Percentiles rank a stretch among this genome's conserved stretches.
These are phyloP conservation scores for Rhingia campestris DNA, from an alignment of 2,888 invertebrate genomes.

Conservation along the genomic window DNA sequence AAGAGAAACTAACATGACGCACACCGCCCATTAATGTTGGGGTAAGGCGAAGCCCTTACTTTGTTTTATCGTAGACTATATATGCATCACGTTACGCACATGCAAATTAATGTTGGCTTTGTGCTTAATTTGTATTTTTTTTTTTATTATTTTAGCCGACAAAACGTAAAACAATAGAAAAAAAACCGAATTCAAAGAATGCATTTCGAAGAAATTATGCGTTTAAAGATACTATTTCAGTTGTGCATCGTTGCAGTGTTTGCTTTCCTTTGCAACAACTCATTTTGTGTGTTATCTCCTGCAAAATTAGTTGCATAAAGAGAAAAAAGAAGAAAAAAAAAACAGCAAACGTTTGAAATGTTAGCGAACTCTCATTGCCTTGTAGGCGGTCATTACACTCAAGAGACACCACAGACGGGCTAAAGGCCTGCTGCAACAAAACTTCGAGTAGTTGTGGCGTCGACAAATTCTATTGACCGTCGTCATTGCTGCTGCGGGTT, in stretches of 20 bases:
- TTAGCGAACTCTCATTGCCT: slow-evolving; percentile 72
- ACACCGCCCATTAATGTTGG: neutral
- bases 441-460: slow-evolving; percentile 13
- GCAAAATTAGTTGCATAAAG: slow-evolving; percentile 61
- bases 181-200: slow-evolving; percentile 8
- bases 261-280: slow-evolving; percentile 19
- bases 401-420: slow-evolving; percentile 7
- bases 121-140: slow-evolving; percentile 29
- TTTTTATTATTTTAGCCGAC: slow-evolving; percentile 20
- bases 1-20: slow-evolving; percentile 18
- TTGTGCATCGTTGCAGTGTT: neutral
- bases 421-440: slow-evolving; percentile 49
- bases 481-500: slow-evolving; percentile 42
- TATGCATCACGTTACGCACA: slow-evolving; percentile 11
- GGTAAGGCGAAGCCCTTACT: neutral
- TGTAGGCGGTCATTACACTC: slow-evolving; percentile 72
- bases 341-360: slow-evolving; percentile 50
- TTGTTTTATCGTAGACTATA: neutral
- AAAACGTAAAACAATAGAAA: slow-evolving; percentile 26
- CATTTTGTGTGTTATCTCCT: slow-evolving; percentile 54
- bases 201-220: slow-evolving; percentile 28
- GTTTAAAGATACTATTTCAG: slow-evolving; percentile 24
- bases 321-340: slow-evolving; percentile 17
- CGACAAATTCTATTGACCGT: slow-evolving; percentile 73
- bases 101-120: slow-evolving; percentile 56